These are phyloP conservation scores for Leucoraja ocellata DNA, from an alignment of 2,797 vertebrate species.

Conservation along the genomic window DNA sequence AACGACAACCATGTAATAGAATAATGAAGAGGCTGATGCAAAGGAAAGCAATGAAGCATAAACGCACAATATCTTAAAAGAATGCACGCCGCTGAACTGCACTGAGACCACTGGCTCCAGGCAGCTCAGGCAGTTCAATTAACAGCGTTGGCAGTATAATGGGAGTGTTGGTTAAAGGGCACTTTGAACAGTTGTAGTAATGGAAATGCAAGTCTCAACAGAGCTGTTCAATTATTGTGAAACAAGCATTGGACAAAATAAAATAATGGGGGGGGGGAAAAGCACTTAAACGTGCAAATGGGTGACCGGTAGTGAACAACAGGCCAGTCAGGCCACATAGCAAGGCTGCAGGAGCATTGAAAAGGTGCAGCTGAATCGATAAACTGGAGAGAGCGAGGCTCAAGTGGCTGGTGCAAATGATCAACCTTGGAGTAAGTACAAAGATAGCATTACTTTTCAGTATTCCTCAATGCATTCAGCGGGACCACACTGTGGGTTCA, in stretches of 20 bases:
- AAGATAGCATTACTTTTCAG: background rate
- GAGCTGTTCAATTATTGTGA: conserved; percentile 36
- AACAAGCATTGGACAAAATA: conserved; percentile 15
- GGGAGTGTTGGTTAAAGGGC: conserved; percentile 23
- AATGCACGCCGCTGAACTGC: conserved; percentile 1
- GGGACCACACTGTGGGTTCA: background rate
- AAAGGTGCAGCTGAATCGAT: conserved; percentile 2
- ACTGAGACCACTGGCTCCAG: conserved; percentile 25
- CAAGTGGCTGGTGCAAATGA: conserved; percentile 27
- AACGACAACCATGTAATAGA: conserved; percentile 35
- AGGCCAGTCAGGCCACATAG: background rate
- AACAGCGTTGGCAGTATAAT: conserved; percentile 17
- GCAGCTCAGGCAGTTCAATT: conserved; percentile 20
- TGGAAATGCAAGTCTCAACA: conserved; percentile 33
- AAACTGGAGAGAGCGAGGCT: background rate
- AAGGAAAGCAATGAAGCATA: conserved; percentile 28
- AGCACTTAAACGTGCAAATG: conserved; percentile 29
- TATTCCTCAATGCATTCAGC: background rate
- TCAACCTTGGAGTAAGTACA: conserved; percentile 25
- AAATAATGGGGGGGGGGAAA: background rate
- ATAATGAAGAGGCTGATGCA: conserved; percentile 29
- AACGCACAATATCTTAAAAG: conserved; percentile 5
- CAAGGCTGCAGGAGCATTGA: background rate
- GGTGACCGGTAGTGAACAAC: background rate
- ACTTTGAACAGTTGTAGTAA: background rate